Conservation (phyloP, 2,888 invertebrate genomes). For the Drosophila sordidapex region DNA sequence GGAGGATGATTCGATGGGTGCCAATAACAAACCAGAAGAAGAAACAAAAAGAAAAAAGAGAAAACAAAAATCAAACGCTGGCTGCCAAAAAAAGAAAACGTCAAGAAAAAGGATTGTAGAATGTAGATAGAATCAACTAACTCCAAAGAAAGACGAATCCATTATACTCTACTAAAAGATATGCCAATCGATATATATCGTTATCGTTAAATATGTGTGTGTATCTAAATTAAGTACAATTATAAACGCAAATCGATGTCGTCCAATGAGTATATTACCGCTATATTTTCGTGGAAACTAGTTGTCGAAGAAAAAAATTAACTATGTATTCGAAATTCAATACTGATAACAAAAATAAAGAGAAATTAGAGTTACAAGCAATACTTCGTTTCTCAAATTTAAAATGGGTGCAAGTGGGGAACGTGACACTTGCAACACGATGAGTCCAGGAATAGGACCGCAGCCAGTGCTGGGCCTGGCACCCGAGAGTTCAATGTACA, state of each 20-base stretch:
- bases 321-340: background rate
- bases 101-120: background rate
- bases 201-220: background rate
- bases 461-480: slow-evolving; percentile 32
- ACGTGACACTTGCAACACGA: slow-evolving; percentile 46
- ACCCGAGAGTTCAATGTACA: slow-evolving; percentile 70
- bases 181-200: background rate
- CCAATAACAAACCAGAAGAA: slow-evolving; percentile 28
- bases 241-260: background rate
- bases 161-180: slow-evolving; percentile 1
- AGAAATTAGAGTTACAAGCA: background rate
- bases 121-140: background rate
- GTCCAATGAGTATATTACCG: background rate
- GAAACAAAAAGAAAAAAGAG: slow-evolving; percentile 44
- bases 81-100: slow-evolving; percentile 20
- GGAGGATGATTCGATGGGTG: slow-evolving; percentile 2
- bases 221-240: background rate
- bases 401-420: slow-evolving; percentile 20
- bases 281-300: background rate
- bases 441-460: slow-evolving; percentile 57
- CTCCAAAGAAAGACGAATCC: background rate
- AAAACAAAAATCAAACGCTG: slow-evolving; percentile 51
- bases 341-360: background rate
- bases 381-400: background rate
- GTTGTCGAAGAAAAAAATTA: background rate